Conservation (phyloP, 2,113 vertebrate species). For the Corapipo altera region DNA sequence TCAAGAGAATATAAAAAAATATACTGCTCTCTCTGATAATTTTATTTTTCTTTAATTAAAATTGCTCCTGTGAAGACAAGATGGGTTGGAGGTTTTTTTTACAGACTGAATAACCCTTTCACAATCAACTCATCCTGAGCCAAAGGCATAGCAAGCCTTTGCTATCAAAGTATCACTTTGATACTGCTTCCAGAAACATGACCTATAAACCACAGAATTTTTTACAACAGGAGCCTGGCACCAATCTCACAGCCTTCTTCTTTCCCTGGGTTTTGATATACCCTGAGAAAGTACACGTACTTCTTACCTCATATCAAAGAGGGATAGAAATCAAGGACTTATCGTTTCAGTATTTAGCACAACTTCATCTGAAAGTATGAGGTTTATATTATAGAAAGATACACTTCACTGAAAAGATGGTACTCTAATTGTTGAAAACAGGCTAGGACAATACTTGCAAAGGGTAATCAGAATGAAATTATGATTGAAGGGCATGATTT, state of each 20-base stretch:
- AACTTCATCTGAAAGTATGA: neutral
- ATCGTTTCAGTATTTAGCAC: neutral
- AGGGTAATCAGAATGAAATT: neutral
- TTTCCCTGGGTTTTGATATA: neutral
- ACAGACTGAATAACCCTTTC: neutral
- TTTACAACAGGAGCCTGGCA: neutral
- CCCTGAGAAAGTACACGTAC: neutral
- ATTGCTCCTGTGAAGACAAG: neutral
- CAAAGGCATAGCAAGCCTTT: neutral
- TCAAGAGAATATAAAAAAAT: neutral
- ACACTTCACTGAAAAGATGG: neutral
- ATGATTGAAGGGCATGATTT: neutral
- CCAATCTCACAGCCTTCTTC: neutral
- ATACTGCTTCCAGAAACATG: constrained; percentile 30
- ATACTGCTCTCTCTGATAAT: neutral
- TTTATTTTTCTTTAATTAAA: neutral
- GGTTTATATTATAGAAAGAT: neutral
- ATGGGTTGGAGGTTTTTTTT: neutral
- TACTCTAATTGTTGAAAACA: neutral
- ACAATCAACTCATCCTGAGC: neutral
- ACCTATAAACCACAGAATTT: constrained; percentile 10
- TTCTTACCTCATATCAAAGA: neutral
- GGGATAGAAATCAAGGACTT: neutral
- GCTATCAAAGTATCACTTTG: neutral
- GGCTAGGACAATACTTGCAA: neutral